Base-by-base conservation (phyloP, 2,797 vertebrate species). In the Etheostoma perlongum region DNA sequence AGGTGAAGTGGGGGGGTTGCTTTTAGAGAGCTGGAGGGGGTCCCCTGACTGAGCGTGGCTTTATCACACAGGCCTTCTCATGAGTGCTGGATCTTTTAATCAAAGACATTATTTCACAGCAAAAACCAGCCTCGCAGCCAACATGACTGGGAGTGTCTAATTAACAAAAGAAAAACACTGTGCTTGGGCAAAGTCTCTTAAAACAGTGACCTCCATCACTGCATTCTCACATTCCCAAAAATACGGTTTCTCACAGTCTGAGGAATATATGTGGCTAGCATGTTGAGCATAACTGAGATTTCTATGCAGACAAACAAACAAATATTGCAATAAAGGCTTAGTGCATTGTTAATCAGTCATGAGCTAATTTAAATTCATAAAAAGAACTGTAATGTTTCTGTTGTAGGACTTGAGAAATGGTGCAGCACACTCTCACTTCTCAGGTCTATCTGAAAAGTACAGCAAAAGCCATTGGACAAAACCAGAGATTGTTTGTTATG, bases 161-260 rank as follows among this genome's bases (percentile, higher is more conserved):
- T 95, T 95, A 95, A 93, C 91, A 92, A 92, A 92, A 91, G 91
- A 89, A 91, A 92, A 93, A 90, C 61, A 91, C 79, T 59, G 72
- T 14, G 62, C 54, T 79, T 69, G 70, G 79, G 78, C 78, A 69
- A 85, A 90, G 82, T 69, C 79, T 76, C 82, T 88, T 64, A 85
- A 88, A 91, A 80, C 77, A 78, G 87, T 78, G 79, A 84, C 76
- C 79, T 80, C 77, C 84, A 81, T 78, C 86, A 74, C 74, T 79
- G 87, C 83, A 81, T 86, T 82, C 82, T 72, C 36, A 42, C 51
- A 64, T 72, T 79, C 66, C 72, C 44, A 11, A 74, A 62, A 84
- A 73, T 5, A 23, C n/a, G 36, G 76, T 68, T 84, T 75, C 64
- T 79, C 46, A 66, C 61, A 79, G 47, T 23, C 66, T 76, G 72